Conservation (phyloP, 2,797 vertebrate genomes). For the Hemitrygon akajei region DNA sequence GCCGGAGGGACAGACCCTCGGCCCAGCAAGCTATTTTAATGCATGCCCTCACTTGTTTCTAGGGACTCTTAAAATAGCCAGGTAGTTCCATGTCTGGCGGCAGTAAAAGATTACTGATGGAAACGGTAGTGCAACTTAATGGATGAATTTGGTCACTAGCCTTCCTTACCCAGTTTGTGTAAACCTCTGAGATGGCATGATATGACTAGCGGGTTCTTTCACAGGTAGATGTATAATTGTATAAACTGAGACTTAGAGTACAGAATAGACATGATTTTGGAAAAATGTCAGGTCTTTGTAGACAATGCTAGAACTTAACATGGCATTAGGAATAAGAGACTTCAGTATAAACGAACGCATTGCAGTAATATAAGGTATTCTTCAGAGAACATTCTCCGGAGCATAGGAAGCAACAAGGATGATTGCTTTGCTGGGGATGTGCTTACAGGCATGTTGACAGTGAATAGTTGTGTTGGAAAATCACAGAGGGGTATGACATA, state of each 20-base stretch:
- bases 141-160: background rate
- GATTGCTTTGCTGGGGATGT: too few species aligned
- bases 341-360: too few species aligned
- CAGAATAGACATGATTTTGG: background rate
- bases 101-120: background rate
- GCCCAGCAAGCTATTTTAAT: background rate
- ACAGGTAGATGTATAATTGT: too few species aligned
- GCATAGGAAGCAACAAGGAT: too few species aligned
- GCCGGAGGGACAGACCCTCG: too few species aligned
- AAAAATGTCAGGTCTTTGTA: background rate
- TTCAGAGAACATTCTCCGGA: too few species aligned
- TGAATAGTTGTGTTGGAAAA: too few species aligned
- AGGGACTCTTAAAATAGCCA: background rate
- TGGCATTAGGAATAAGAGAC: background rate
- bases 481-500: too few species aligned
- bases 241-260: background rate
- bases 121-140: background rate
- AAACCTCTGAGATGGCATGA: too few species aligned
- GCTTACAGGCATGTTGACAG: too few species aligned
- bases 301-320: background rate
- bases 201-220: too few species aligned
- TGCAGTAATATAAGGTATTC: too few species aligned
- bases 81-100: background rate
- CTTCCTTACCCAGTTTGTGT: background rate
- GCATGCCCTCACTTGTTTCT: background rate